Conservation (phyloP, 2,113 vertebrate genomes). For the Calonectris borealis region DNA sequence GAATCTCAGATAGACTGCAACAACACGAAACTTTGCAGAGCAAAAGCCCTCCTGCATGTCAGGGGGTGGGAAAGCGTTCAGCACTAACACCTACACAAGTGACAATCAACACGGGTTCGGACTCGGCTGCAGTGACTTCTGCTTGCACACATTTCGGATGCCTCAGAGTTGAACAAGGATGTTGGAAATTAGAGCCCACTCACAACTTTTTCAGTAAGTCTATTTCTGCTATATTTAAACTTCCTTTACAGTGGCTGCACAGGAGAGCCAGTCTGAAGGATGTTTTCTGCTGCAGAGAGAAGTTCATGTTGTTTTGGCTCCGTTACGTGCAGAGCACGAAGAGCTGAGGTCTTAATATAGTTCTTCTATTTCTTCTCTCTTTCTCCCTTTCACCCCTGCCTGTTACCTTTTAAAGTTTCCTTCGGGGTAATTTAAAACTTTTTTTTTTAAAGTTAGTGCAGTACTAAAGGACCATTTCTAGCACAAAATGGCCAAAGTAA, state of each 20-base stretch:
- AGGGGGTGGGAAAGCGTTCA: background rate
- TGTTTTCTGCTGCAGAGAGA: background rate
- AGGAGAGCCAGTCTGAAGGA: background rate
- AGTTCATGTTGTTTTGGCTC: background rate
- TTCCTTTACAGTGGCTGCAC: background rate
- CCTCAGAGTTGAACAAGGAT: background rate
- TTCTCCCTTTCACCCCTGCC: background rate
- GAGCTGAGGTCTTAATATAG: background rate
- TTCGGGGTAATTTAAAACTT: background rate
- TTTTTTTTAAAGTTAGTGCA: background rate
- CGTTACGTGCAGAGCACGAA: background rate
- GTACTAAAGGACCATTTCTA: background rate
- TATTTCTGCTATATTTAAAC: background rate
- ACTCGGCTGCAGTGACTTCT: background rate
- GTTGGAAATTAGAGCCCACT: background rate
- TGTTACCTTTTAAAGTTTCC: background rate
- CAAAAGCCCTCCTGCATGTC: background rate
- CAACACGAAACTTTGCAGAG: rapidly evolving
- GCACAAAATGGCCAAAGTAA: background rate
- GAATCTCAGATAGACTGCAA: background rate
- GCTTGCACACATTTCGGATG: background rate
- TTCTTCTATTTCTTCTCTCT: background rate
- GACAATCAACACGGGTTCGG: background rate
- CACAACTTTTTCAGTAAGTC: background rate
- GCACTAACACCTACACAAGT: background rate